Conservation (phyloP, 2,113 vertebrate species). For the Antechinus stuartii region DNA sequence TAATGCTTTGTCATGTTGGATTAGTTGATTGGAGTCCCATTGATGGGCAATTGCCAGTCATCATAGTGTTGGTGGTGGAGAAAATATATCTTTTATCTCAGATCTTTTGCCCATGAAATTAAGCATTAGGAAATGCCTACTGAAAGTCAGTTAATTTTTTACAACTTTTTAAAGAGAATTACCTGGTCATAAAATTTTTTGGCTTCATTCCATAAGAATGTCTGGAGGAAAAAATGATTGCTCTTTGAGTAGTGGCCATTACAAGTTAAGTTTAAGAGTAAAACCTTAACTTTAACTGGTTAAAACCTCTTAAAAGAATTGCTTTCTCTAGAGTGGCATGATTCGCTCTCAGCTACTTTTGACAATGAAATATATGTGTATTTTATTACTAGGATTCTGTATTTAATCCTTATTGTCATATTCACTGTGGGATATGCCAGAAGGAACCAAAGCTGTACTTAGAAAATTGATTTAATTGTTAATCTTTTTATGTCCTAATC, state of each 20-base stretch:
- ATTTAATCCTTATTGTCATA: not conserved
- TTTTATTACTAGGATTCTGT: not conserved
- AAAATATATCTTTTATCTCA: conserved; percentile 33
- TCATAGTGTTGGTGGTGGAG: not conserved
- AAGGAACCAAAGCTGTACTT: not conserved
- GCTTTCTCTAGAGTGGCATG: conserved; percentile 35
- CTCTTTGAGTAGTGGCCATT: conserved; percentile 5
- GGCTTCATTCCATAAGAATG: conserved; percentile 32
- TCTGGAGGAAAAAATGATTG: conserved; percentile 45
- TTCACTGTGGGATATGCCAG: not conserved
- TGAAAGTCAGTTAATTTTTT: not conserved
- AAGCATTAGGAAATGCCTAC: conserved; percentile 49
- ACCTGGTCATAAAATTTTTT: not conserved
- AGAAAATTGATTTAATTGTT: conserved; percentile 1
- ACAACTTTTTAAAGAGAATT: conserved; percentile 26
- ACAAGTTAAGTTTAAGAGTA: not conserved
- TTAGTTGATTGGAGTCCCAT: not conserved
- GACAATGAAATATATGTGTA: not conserved
- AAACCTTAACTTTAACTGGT: not conserved
- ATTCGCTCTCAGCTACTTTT: conserved; percentile 51
- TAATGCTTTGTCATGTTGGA: not conserved
- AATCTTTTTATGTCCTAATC: conserved; percentile 27
- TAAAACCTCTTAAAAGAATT: not conserved
- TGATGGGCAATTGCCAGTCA: not conserved
- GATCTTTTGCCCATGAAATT: not conserved